phyloP scores from a whole-genome alignment of 2,888 invertebrate species.

The Elgonia sp. region DNA sequence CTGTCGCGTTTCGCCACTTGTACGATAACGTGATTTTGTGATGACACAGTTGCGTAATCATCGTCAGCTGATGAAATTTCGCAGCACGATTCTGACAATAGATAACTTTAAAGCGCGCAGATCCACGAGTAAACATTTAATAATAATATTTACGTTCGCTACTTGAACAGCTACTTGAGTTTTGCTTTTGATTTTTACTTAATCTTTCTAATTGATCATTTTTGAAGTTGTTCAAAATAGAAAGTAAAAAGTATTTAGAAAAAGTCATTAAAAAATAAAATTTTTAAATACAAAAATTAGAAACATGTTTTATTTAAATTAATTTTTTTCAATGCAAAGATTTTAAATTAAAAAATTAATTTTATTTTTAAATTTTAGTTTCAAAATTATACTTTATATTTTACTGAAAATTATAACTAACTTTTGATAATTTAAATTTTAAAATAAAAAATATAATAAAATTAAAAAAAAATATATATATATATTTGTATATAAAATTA shows the following conservation, averaged over 20 bases:
- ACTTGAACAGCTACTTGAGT: conserved; percentile 20
- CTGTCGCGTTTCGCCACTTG: conserved; percentile 28
- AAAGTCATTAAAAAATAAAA: neutral
- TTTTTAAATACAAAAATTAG: neutral
- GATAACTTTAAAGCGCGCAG: conserved; percentile 45
- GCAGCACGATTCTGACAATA: conserved; percentile 5
- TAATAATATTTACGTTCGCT: conserved; percentile 50
- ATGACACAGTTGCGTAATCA: conserved; percentile 55
- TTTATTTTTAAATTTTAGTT: no score
- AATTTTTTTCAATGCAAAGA: no score
- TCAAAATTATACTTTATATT: no score
- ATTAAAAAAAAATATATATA: no score
- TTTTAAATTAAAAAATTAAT: no score
- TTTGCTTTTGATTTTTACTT: no score
- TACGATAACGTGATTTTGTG: conserved; percentile 43
- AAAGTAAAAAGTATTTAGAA: no score
- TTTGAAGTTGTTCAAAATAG: neutral
- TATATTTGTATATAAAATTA: no score
- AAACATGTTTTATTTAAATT: no score
- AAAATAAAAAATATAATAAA: no score
- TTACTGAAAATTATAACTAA: no score
- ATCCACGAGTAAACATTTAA: conserved; percentile 35
- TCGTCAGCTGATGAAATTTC: conserved; percentile 54
- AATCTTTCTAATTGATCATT: neutral
- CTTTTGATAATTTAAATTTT: no score